These are phyloP conservation scores for Calidris pygmaea DNA, from an alignment of 2,113 vertebrate species.

Conservation along the genomic window DNA sequence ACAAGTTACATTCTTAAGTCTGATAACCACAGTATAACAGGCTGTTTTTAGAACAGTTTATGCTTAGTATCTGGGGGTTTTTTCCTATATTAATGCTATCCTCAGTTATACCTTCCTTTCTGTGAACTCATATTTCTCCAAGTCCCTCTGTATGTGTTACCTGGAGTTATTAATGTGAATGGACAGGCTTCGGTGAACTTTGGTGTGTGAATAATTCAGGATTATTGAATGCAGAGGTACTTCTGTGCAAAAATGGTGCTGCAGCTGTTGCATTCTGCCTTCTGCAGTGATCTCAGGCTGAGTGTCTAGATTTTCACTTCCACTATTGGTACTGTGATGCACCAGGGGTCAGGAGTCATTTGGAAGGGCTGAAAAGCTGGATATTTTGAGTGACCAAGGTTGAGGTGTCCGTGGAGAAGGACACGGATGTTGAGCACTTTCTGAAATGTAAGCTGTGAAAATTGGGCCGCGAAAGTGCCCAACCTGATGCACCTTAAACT, in stretches of 20 bases:
- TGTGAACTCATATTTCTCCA: neutral
- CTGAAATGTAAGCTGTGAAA: constrained; percentile 48
- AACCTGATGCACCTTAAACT: constrained; percentile 20
- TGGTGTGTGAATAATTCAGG: neutral
- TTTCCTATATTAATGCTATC: neutral
- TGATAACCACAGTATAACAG: neutral
- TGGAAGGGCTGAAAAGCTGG: neutral
- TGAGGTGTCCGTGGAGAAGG: neutral
- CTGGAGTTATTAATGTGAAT: neutral
- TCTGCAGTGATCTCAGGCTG: neutral
- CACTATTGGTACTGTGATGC: neutral
- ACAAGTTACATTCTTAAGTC: neutral
- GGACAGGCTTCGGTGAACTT: neutral
- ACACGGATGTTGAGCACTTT: constrained; percentile 28
- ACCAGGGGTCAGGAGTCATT: neutral
- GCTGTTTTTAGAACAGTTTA: neutral
- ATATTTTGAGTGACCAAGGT: neutral
- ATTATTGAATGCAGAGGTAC: neutral
- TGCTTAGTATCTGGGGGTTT: neutral
- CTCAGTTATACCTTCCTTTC: neutral
- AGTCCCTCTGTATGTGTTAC: neutral
- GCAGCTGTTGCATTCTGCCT: neutral
- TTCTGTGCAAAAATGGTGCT: neutral
- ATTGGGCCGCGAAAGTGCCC: neutral
- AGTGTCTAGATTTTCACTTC: neutral